Percentiles rank a stretch among this genome's conserved stretches.
Conservation (phyloP, 2,888 invertebrate species). For the Clepsis dumicolana region DNA sequence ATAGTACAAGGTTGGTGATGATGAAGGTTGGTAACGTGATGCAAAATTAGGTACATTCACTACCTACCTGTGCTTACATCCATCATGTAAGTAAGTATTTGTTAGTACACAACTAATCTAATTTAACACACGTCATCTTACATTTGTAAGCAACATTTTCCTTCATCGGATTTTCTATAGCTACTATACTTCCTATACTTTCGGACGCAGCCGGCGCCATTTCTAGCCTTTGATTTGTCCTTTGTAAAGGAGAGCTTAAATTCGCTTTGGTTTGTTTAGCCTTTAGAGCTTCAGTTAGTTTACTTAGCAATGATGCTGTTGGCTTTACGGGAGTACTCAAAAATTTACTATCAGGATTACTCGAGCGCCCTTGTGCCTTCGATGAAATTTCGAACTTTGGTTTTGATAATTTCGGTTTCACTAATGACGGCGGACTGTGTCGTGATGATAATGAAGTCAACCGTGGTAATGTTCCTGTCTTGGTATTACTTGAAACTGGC, state of each 20-base stretch:
- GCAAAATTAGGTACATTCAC: too few species aligned
- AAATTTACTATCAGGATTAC: not conserved
- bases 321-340: slow-evolving; percentile 51
- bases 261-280: slow-evolving; percentile 47
- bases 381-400: slow-evolving; percentile 20
- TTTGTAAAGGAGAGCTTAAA: not conserved
- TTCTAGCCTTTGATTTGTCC: slow-evolving; percentile 44
- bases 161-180: slow-evolving; percentile 53
- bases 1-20: too few species aligned
- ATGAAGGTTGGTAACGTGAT: too few species aligned
- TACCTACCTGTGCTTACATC: too few species aligned
- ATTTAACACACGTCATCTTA: slow-evolving; percentile 70
- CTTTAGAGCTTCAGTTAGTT: slow-evolving; percentile 58
- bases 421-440: slow-evolving; percentile 6
- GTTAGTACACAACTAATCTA: too few species aligned
- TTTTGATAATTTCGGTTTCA: slow-evolving; percentile 16
- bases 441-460: slow-evolving; percentile 7
- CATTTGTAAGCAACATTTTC: slow-evolving; percentile 75
- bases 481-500: not conserved
- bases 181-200: slow-evolving; percentile 47
- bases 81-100: too few species aligned
- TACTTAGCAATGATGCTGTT: slow-evolving; percentile 57
- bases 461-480: slow-evolving; percentile 7
- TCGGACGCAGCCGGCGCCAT: slow-evolving; percentile 61
- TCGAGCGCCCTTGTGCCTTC: not conserved